Conservation (phyloP, 1,140 invertebrate genomes). For the Macrobrachium nipponense region DNA sequence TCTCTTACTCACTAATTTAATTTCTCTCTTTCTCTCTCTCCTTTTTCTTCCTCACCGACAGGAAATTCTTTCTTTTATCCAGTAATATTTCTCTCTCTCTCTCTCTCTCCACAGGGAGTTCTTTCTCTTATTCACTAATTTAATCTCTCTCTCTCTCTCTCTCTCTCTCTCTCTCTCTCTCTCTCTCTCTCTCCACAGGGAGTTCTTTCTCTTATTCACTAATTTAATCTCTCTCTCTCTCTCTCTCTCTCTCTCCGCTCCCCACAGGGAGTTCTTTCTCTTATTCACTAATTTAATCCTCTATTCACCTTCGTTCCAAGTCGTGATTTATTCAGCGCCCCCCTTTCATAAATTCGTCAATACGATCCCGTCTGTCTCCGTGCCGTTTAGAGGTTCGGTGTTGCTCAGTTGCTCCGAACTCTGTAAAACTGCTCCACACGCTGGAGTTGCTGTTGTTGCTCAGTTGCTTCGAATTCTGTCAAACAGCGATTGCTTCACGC, state of each 20-base stretch:
- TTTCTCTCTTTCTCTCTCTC: not conserved
- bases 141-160: too few relatives aligned
- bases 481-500: too few relatives aligned
- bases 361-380: too few relatives aligned
- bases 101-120: conserved; percentile 7
- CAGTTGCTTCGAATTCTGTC: too few relatives aligned
- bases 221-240: conserved; percentile 27
- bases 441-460: too few relatives aligned
- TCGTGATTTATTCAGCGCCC: not conserved
- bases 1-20: not conserved
- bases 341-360: not conserved
- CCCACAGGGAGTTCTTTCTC: too few relatives aligned
- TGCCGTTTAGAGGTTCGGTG: too few relatives aligned
- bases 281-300: too few relatives aligned
- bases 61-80: not conserved
- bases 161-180: not conserved
- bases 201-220: not conserved
- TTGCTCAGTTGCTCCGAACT: too few relatives aligned
- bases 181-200: not conserved
- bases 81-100: conserved; percentile 18
- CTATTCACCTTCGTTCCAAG: not conserved
- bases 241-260: conserved; percentile 39
- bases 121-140: too few relatives aligned
- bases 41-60: not conserved
- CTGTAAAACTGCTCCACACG: too few relatives aligned